Percentiles rank a stretch among this genome's conserved stretches.
Evolutionary conservation across 2,113 vertebrate genomes (phyloP).

Genomic region (Cromileptes altivelis): DNA sequence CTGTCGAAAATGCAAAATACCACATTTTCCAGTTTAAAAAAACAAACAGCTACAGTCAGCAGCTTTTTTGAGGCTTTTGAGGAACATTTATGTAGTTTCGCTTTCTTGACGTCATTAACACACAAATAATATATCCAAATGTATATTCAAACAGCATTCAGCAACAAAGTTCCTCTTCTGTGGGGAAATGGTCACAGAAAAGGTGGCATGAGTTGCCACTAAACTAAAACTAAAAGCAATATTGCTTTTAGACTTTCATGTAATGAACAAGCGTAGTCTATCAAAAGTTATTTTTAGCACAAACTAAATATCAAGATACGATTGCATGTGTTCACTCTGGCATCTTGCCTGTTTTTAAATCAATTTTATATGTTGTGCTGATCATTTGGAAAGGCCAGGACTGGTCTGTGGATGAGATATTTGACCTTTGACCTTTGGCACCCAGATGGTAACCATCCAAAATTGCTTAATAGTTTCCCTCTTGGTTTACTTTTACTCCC

Average conservation of each 20-base stretch:
- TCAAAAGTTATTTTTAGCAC: background rate
- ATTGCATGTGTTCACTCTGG: background rate
- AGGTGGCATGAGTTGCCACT: background rate
- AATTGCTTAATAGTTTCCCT: too few species aligned
- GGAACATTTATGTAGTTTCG: background rate
- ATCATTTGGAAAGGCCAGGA: background rate
- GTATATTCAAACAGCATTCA: background rate
- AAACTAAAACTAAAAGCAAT: conserved; percentile 28
- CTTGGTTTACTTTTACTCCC: too few species aligned
- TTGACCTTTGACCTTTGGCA: background rate
- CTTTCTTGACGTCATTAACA: background rate
- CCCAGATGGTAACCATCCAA: background rate
- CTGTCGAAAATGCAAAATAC: conserved; percentile 24
- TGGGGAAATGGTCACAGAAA: background rate
- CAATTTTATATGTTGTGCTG: background rate
- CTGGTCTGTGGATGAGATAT: background rate
- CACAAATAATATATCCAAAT: background rate
- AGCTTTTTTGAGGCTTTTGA: background rate
- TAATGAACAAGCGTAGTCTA: background rate
- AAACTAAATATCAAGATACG: background rate
- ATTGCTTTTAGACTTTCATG: background rate
- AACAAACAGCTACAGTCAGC: background rate
- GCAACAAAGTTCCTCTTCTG: background rate
- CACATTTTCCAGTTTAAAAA: background rate
- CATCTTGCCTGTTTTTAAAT: background rate